Evolutionary conservation across 2,797 vertebrate species (phyloP).

Genomic region (Aeoliscus strigatus): DNA sequence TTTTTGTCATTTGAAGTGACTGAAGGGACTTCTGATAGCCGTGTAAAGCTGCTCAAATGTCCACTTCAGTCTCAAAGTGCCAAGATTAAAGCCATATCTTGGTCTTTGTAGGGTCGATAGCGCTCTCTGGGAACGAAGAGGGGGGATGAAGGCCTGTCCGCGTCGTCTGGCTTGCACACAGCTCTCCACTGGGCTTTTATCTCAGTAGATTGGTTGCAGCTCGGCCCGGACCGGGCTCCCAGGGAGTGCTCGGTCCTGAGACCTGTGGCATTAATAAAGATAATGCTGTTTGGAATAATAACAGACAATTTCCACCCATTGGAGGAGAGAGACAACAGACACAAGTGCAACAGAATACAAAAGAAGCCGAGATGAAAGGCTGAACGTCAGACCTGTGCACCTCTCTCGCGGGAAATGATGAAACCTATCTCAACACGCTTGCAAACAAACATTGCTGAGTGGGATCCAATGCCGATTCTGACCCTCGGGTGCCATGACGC

Average conservation of each 20-base stretch:
- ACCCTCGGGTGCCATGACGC: constrained; percentile 44
- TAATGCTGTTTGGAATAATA: constrained; percentile 79
- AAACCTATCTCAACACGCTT: constrained; percentile 56
- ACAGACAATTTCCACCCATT: constrained; percentile 65
- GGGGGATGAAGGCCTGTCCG: constrained; percentile 58
- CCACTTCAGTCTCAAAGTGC: constrained; percentile 44
- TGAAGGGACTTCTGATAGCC: constrained; percentile 41
- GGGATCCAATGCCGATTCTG: constrained; percentile 48
- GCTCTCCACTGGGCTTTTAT: constrained; percentile 74
- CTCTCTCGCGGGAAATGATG: constrained; percentile 51
- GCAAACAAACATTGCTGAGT: constrained; percentile 60
- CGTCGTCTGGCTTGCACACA: constrained; percentile 50
- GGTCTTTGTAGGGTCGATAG: constrained; percentile 57
- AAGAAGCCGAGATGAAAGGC: constrained; percentile 79
- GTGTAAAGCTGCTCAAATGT: constrained; percentile 37
- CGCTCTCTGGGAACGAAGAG: constrained; percentile 51
- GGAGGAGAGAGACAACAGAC: constrained; percentile 61
- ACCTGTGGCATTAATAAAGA: constrained; percentile 75
- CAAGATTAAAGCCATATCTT: constrained; percentile 68
- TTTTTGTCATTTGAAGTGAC: too few species aligned
- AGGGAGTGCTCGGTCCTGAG: constrained; percentile 56
- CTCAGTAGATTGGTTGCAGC: constrained; percentile 67
- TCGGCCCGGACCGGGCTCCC: constrained; percentile 47
- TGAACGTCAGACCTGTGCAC: constrained; percentile 40
- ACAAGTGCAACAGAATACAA: constrained; percentile 62